Base-by-base conservation (phyloP, 1,140 invertebrate genomes). In the Cepaea nemoralis region DNA sequence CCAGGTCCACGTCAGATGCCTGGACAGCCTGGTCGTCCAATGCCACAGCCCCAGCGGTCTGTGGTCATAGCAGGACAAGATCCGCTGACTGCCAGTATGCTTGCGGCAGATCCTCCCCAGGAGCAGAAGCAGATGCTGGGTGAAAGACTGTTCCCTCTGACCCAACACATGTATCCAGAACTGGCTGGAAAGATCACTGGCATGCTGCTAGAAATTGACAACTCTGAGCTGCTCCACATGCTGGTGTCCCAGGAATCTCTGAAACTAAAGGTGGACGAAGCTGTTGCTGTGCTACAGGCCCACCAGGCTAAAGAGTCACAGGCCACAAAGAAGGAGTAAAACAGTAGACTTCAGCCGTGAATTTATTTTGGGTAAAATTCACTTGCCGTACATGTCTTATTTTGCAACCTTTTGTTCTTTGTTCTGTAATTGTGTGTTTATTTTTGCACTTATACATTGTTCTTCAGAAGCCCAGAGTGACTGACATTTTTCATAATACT, bases 51-150 rank as follows among this genome's bases (percentile, higher is more conserved):
- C 45, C 91, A 91, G 80, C 88, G 91, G 87, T 93, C 93, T 59
- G 92, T 94, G 31, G 91, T 92, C 83, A 95, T 97, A 84, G 94
- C 96, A 92, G 97, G 97, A 66, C 97, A 98, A 91, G 98, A 99
- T 91, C 97, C 98, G 67, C 93, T 99, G 63, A 98, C 98, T 45
- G 95, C 98, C 39, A 95, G 96, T n/a, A 97, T 99, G 96, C 93
- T 99, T 90, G 97, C 98, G 45, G 94, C 96, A 82, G 98, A 98
- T 81, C 94, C 94, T 67, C 95, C 96, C 16, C 96, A 98, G 87
- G 98, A 99, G 89, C 98, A 99, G 90, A 99, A 99, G 90, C 98
- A 99, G 93, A 99, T 99, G 95, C 93, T 99, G 78, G 98, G 99
- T 82, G 98, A 99, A 93, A 95, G 97, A 83, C 93, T 99, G 24